Evolutionary conservation across 1,140 invertebrate genomes (phyloP), one percentile per base, ranked within the genome.

Genomic region (Drosophila pruinosa): DNA sequence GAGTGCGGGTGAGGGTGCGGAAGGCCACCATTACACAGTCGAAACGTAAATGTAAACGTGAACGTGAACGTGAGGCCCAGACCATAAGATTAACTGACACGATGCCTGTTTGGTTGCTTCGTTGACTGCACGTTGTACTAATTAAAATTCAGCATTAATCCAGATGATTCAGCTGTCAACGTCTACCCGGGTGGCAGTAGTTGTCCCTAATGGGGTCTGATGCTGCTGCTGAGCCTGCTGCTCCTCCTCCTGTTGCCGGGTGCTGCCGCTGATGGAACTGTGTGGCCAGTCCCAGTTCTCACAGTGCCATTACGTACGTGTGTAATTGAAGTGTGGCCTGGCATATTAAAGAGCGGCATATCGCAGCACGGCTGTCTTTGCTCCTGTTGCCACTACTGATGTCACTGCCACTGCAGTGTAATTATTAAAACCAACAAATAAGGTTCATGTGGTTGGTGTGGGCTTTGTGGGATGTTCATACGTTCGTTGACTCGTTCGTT

Each of bases 391-490:
- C 41, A 48, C 22, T 36, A n/a, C 6, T 61, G 21, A 6, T 19
- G 26, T 10, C 36, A 22, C 8, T 14, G 22, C 28, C 45, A 53
- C 39, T 62, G 78, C 71, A 88, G 68, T 81, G 83, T 89, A 89
- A 89, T 89, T 89, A 89, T 89, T 78, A 89, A 89, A 89, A 86
- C 86, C 86, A 89, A 89, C 86, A 89, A 89, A 89, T 89, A 89
- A 89, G 72, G 75, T 86, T 86, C 72, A 65, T 82, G 78, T 57
- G 82, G 82, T 62, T 24, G 61, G 59, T 67, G 48, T 41, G 67
- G 34, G 71, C 56, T 48, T 68, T 57, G 38, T 54, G 58, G 36
- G 58, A 8, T 19, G 45, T 43, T 26, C 8, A 45, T 43, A 28
- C 24, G 38, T 57, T 45, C 5, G 12, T 48, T 31, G 53, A 28